Percentiles rank a stretch among this genome's conserved stretches.
Conservation (phyloP, 2,888 invertebrate species). For the Colostygia pectinataria region DNA sequence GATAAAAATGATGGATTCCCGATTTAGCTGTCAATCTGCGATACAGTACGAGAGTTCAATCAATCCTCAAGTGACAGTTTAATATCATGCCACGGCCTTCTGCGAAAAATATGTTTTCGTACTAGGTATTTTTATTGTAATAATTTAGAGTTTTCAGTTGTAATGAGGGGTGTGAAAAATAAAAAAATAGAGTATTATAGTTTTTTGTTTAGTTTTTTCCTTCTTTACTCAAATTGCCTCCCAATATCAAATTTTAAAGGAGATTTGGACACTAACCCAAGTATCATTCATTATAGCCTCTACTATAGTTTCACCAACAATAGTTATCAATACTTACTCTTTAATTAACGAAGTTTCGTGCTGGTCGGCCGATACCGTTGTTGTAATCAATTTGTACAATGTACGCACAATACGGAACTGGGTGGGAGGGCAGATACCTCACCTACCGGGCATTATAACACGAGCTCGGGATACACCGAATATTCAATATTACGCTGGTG, state of each 20-base stretch:
- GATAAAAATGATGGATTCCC: constrained; percentile 13
- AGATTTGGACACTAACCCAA: too few species aligned
- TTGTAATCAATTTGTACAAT: constrained; percentile 12
- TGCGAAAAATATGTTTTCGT: constrained; percentile 1
- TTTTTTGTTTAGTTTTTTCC: too few species aligned
- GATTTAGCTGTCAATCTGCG: constrained; percentile 24
- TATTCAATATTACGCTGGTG: constrained; percentile 12
- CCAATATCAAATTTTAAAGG: too few species aligned
- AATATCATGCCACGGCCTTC: constrained; percentile 10
- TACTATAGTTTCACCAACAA: not conserved
- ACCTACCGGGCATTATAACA: constrained; percentile 13
- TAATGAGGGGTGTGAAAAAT: too few species aligned
- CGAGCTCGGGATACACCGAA: constrained; percentile 10
- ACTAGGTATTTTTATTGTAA: not conserved
- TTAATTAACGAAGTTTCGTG: constrained; percentile 13
- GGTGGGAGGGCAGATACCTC: constrained; percentile 4
- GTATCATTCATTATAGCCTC: not conserved
- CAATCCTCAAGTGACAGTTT: constrained; percentile 24
- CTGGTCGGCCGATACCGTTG: not conserved
- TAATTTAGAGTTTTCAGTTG: too few species aligned
- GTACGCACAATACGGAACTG: constrained; percentile 12
- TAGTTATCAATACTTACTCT: not conserved
- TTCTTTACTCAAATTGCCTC: too few species aligned
- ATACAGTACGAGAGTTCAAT: constrained; percentile 20
- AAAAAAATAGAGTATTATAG: too few species aligned